These are phyloP conservation scores for Abrostola tripartita DNA, from an alignment of 2,888 invertebrate species.

Conservation along the genomic window DNA sequence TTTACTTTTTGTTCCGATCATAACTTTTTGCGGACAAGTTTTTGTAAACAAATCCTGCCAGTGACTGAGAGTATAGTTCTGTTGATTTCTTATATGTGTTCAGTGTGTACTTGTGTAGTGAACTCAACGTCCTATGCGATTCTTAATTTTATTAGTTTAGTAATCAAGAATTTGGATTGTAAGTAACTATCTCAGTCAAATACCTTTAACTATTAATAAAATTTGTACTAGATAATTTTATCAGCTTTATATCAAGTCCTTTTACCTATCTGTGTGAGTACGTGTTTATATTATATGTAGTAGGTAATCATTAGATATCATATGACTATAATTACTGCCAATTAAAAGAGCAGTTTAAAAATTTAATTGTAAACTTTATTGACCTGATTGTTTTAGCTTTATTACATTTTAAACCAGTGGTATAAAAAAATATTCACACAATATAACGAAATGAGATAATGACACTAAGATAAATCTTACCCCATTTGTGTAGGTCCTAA, in stretches of 20 bases:
- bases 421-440: slow-evolving; percentile 29
- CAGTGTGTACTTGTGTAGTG: slow-evolving; percentile 23
- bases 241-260: slow-evolving; percentile 8
- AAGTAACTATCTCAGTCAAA: slow-evolving; percentile 23
- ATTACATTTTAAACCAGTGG: slow-evolving; percentile 8
- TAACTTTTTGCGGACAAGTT: slow-evolving; percentile 40
- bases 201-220: background rate
- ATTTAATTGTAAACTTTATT: slow-evolving; percentile 10
- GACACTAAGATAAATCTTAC: slow-evolving; percentile 35
- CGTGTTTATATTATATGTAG: slow-evolving; percentile 22
- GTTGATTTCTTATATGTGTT: slow-evolving; percentile 22
- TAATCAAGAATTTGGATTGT: slow-evolving; percentile 25
- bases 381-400: slow-evolving; percentile 9
- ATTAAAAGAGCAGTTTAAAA: slow-evolving; percentile 16
- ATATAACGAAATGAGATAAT: slow-evolving; percentile 52
- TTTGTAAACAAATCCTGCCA: slow-evolving; percentile 49
- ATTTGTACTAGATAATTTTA: slow-evolving; percentile 14
- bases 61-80: slow-evolving; percentile 22
- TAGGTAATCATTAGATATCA: slow-evolving; percentile 4
- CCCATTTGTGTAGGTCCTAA: slow-evolving; percentile 16
- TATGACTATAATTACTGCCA: background rate
- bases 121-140: slow-evolving; percentile 5
- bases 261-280: background rate
- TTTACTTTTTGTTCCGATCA: slow-evolving; percentile 30
- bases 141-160: background rate